Conservation (phyloP, 2,888 invertebrate genomes). For the Neoscelio sp. region DNA sequence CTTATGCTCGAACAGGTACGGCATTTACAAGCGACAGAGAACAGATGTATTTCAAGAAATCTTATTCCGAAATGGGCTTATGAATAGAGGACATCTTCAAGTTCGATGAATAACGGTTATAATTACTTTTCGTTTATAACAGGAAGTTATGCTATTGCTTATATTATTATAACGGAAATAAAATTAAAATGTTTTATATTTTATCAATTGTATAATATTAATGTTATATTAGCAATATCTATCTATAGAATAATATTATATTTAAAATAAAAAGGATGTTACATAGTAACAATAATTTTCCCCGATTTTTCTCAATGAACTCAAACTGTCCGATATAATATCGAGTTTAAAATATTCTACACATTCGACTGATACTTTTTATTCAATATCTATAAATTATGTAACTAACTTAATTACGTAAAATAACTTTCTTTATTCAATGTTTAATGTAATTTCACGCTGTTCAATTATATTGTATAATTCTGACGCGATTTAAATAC, state of each 20-base stretch:
- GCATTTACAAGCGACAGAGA: conserved; percentile 57
- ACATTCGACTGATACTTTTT: conserved; percentile 13
- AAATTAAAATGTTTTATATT: no score
- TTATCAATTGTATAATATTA: no score
- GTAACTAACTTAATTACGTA: no score
- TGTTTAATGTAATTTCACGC: conserved; percentile 27
- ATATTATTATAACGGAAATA: no score
- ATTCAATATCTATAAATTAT: conserved; percentile 28
- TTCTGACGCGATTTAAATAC: conserved; percentile 3
- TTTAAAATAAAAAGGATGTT: no score
- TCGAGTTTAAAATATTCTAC: conserved; percentile 31
- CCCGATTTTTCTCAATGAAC: conserved; percentile 31
- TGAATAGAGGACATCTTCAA: conserved; percentile 51
- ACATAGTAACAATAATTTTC: conserved; percentile 29
- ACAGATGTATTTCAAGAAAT: conserved; percentile 61
- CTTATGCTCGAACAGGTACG: conserved; percentile 42
- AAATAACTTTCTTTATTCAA: conserved; percentile 26
- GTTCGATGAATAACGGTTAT: not conserved
- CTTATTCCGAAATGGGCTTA: conserved; percentile 26
- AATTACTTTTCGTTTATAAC: not conserved
- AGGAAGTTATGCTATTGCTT: no score
- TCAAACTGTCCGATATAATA: conserved; percentile 32
- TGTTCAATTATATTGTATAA: conserved; percentile 23
- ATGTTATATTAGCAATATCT: no score
- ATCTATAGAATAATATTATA: no score